phyloP scores from a whole-genome alignment of 2,113 vertebrate genomes.

The Seriola dumerili region DNA sequence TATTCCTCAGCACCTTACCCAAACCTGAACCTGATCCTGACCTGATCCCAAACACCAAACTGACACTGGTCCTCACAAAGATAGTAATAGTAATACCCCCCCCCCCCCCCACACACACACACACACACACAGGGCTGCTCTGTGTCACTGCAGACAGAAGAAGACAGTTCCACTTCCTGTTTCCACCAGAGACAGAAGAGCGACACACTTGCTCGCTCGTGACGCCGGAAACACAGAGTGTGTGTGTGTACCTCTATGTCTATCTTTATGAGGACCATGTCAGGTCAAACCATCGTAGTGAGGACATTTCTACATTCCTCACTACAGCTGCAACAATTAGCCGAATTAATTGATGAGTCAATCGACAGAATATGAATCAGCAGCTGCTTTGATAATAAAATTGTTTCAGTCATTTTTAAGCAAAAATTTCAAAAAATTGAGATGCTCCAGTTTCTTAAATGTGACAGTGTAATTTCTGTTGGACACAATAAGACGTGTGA shows the following conservation, averaged over 20 bases:
- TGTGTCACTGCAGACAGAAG: neutral
- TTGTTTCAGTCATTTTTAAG: no score
- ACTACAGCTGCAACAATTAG: neutral
- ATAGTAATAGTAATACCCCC: neutral
- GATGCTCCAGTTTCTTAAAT: no score
- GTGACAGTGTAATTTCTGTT: no score
- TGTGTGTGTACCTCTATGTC: neutral
- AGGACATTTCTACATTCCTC: neutral
- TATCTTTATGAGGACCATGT: neutral
- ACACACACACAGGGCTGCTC: no score
- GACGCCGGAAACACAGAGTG: constrained; percentile 46
- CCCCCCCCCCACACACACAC: no score
- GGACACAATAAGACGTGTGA: no score
- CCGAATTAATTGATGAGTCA: neutral
- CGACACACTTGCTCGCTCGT: neutral
- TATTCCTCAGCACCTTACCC: no score
- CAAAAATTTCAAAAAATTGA: no score
- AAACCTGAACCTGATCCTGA: no score
- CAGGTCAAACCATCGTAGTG: neutral
- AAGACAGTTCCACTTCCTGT: constrained; percentile 66
- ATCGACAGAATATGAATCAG: neutral
- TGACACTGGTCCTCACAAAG: no score
- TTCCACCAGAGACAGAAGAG: constrained; percentile 48
- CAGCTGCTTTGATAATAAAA: neutral
- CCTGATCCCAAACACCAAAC: no score